Percentiles rank a stretch among this genome's conserved stretches.
Evolutionary conservation across 2,113 vertebrate species (phyloP).

Genomic region (Neolamprologus devosi): DNA sequence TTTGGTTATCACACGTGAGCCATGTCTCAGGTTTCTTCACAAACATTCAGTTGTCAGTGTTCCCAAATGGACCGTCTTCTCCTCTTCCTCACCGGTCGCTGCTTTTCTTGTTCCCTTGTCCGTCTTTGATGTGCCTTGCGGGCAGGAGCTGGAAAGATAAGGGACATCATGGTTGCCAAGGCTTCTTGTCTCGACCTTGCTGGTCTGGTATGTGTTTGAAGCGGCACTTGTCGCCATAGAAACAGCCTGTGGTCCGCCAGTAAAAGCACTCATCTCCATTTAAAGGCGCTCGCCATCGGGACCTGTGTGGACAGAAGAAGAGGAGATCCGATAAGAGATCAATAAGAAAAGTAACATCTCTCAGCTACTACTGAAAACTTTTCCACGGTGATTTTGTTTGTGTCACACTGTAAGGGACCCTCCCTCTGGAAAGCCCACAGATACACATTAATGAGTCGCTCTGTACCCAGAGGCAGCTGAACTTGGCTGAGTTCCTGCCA

Average conservation of each 20-base stretch:
- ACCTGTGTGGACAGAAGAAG: not conserved
- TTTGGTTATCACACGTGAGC: not conserved
- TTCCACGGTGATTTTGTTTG: not conserved
- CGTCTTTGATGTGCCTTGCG: fast-evolving
- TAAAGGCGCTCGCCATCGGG: not conserved
- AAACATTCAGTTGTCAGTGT: not conserved
- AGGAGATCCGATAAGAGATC: not conserved
- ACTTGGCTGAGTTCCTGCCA: not conserved
- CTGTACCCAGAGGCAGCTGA: not conserved
- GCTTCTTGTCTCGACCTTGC: not conserved
- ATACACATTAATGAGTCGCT: not conserved
- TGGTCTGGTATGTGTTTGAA: slow-evolving; percentile 25
- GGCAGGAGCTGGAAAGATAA: too few species aligned
- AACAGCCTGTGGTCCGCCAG: slow-evolving; percentile 22
- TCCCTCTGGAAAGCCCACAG: not conserved
- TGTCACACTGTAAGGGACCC: not conserved
- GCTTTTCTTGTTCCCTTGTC: not conserved
- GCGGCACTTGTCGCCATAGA: slow-evolving; percentile 15
- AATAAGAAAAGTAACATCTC: not conserved
- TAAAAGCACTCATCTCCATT: slow-evolving; percentile 8
- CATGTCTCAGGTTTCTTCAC: not conserved
- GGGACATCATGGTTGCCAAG: not conserved
- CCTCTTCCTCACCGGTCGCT: not conserved
- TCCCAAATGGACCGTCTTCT: not conserved
- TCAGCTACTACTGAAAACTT: not conserved